Evolutionary conservation across 1,140 invertebrate genomes (phyloP).

Genomic region (Drosophila yakuba): DNA sequence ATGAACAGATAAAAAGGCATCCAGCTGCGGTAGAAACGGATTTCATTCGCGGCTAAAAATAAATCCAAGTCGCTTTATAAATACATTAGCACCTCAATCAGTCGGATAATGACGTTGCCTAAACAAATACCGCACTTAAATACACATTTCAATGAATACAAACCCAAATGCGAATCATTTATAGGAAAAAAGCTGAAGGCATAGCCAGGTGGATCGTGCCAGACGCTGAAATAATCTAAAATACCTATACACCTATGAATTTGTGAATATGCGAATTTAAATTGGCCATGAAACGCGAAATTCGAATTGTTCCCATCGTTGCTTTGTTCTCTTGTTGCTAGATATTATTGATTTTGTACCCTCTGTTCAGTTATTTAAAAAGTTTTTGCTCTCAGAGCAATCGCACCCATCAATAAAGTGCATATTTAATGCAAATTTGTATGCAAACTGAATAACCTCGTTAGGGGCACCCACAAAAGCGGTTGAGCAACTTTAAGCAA

Average conservation of each 20-base stretch:
- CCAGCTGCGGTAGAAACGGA: slow-evolving; percentile 17
- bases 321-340: not conserved
- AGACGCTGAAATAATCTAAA: slow-evolving; percentile 23
- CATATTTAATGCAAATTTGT: slow-evolving; percentile 10
- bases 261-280: slow-evolving; percentile 60
- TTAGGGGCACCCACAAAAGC: slow-evolving; percentile 7
- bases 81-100: slow-evolving; percentile 79
- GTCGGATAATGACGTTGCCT: slow-evolving; percentile 53
- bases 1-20: slow-evolving; percentile 77
- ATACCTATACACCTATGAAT: slow-evolving; percentile 15
- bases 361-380: not conserved
- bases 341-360: no score
- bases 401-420: not conserved
- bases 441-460: not conserved
- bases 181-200: slow-evolving; percentile 1
- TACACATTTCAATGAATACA: slow-evolving; percentile 13
- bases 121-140: slow-evolving; percentile 22
- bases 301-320: not conserved
- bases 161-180: slow-evolving; percentile 22
- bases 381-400: not conserved
- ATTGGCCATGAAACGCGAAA: slow-evolving; percentile 18
- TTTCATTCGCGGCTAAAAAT: slow-evolving; percentile 63
- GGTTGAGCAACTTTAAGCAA: slow-evolving; percentile 51
- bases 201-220: slow-evolving; percentile 28
- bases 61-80: slow-evolving; percentile 77